Evolutionary conservation across 2,113 vertebrate genomes (phyloP).

Genomic region (Catharus minimus): DNA sequence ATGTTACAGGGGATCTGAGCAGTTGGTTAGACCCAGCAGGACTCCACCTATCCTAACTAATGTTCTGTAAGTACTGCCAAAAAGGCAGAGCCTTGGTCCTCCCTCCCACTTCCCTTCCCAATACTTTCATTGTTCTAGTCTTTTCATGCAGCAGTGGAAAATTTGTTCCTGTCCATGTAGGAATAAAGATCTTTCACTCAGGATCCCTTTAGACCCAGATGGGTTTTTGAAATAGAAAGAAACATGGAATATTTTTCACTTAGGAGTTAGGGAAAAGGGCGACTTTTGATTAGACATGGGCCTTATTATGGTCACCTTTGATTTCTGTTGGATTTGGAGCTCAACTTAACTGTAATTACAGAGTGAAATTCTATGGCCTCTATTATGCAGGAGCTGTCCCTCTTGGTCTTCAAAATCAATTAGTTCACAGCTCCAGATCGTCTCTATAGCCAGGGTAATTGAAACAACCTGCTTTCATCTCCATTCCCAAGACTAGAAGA

Average conservation of each 20-base stretch:
- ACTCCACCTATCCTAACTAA: constrained; percentile 51
- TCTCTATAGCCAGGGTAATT: constrained; percentile 41
- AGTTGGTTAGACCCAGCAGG: constrained; percentile 56
- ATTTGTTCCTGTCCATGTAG: constrained; percentile 1
- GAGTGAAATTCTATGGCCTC: constrained; percentile 26
- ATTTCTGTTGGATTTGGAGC: constrained; percentile 43
- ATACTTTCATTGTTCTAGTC: constrained; percentile 40
- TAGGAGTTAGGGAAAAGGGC: not conserved
- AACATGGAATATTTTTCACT: not conserved
- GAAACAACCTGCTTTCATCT: constrained; percentile 44
- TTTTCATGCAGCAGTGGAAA: constrained; percentile 49
- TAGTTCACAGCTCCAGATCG: constrained; percentile 42
- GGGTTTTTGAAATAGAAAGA: constrained; percentile 26
- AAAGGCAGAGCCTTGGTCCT: constrained; percentile 17
- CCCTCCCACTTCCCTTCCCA: not conserved
- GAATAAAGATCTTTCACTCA: constrained; percentile 29
- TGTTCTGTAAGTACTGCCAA: constrained; percentile 36
- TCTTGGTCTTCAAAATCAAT: constrained; percentile 53
- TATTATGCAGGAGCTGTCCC: constrained; percentile 40
- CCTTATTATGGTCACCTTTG: constrained; percentile 38
- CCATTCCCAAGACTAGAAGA: not conserved
- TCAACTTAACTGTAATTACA: constrained; percentile 50
- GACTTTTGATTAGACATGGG: constrained; percentile 27
- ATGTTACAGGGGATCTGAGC: constrained; percentile 20
- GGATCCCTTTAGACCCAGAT: constrained; percentile 47